These are phyloP conservation scores for Camponotus pennsylvanicus DNA, from an alignment of 1,140 invertebrate genomes.

Conservation along the genomic window DNA sequence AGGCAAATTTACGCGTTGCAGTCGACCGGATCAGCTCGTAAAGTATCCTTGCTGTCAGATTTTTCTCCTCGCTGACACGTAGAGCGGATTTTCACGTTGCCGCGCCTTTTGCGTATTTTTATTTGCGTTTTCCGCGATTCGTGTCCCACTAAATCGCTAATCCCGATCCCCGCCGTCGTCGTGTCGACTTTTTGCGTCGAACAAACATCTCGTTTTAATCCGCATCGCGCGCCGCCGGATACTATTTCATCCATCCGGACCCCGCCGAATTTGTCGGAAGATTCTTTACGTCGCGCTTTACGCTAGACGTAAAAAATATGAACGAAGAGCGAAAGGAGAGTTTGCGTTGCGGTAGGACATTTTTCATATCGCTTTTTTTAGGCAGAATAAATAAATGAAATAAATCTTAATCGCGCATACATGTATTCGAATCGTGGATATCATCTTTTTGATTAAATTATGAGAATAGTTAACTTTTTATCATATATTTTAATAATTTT, in stretches of 20 bases:
- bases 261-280: conserved; percentile 37
- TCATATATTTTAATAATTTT: background rate
- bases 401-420: conserved; percentile 2
- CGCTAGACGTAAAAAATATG: conserved; percentile 16
- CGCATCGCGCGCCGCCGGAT: background rate
- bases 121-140: conserved; percentile 63
- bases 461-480: background rate
- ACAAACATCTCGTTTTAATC: conserved; percentile 63
- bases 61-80: conserved; percentile 21
- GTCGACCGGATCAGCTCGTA: conserved; percentile 28
- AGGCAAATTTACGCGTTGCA: conserved; percentile 24
- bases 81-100: conserved; percentile 42
- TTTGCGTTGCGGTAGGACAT: conserved; percentile 21
- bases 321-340: conserved; percentile 5
- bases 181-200: conserved; percentile 58
- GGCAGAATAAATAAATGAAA: background rate
- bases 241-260: conserved; percentile 41
- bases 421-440: background rate
- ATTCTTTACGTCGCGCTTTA: conserved; percentile 13
- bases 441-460: conserved; percentile 11
- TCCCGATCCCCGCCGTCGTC: conserved; percentile 10
- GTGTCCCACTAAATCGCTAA: conserved; percentile 62
- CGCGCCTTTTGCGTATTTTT: conserved; percentile 26
- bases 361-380: background rate
- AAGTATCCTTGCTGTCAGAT: conserved; percentile 47